Evolutionary conservation across 1,140 invertebrate genomes (phyloP), one percentile per base, ranked within the genome.

Genomic region (Eulimnadia texana): DNA sequence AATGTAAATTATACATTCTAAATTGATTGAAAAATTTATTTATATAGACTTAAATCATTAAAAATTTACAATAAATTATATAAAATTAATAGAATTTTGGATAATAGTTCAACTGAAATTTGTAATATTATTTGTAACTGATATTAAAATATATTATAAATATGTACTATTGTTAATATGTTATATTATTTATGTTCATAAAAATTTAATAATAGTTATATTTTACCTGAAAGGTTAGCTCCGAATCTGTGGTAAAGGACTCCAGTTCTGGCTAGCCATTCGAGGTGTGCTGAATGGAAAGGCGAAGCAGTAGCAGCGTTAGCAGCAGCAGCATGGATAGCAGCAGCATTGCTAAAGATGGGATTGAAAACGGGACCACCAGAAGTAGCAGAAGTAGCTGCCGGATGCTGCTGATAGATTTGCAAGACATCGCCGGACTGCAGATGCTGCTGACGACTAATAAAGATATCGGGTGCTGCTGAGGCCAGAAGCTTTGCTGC

Each of bases 211-310:
- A n/a, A n/a, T n/a, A 0, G 23, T 51, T 3, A 51, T 20, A 52
- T 33, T 19, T 61, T 52, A 61, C 60, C 60, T 52, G 60, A 61
- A 9, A 61, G 51, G 22, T 61, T 51, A 20, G 53, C 50, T 24
- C 56, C 60, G 29, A 64, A 61, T 19, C 61, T 20, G 23, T 60
- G 64, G 52, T 65, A 67, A 47, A 64, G 55, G 29, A 67, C 59
- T 11, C 60, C 64, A 16, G 64, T 51, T 22, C 63, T 33, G 19
- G 62, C 63, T 25, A 64, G 56, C 64, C 64, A 64, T 47, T 64
- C 58, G 19, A 62, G 63, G n/a, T 63, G 66, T n/a, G 60, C 60
- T 11, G 60, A 57, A 57, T 57, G 55, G 55, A 57, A 57, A 27
- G 27, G 55, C 20, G 55, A 23, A 33, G 33, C 55, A 20, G 55